Percentiles rank a stretch among this genome's conserved stretches.
These are phyloP conservation scores for Teinopalpus imperialis DNA, from an alignment of 2,888 invertebrate genomes.

Conservation along the genomic window DNA sequence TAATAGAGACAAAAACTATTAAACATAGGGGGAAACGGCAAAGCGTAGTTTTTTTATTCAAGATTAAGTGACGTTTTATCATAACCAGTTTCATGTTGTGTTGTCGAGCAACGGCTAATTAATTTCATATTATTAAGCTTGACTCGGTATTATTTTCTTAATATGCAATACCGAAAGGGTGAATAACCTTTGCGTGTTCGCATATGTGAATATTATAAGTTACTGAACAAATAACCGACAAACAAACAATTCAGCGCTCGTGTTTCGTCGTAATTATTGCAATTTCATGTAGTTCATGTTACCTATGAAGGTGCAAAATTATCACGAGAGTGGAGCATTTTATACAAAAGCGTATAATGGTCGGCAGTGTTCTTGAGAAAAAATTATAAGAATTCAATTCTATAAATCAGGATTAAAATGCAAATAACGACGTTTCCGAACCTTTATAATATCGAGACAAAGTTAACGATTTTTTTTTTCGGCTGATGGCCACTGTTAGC, in stretches of 20 bases:
- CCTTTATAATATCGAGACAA: too few relatives aligned
- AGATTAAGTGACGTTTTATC: too few relatives aligned
- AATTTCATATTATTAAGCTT: slow-evolving; percentile 37
- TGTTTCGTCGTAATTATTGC: slow-evolving; percentile 32
- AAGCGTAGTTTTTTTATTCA: too few relatives aligned
- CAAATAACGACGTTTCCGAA: too few relatives aligned
- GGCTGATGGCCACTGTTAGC: too few relatives aligned
- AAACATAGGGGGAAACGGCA: too few relatives aligned
- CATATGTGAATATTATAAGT: slow-evolving; percentile 33
- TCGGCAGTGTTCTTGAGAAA: too few relatives aligned
- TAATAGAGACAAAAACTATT: too few relatives aligned
- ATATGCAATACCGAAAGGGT: slow-evolving; percentile 18
- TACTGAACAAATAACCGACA: slow-evolving; percentile 33
- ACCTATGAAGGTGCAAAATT: neutral
- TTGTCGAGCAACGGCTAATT: slow-evolving; percentile 45
- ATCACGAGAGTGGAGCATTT: neutral
- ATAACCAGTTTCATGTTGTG: slow-evolving; percentile 28
- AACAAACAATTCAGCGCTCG: slow-evolving; percentile 32
- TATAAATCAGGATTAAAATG: too few relatives aligned
- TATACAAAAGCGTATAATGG: too few relatives aligned
- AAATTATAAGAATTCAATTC: too few relatives aligned
- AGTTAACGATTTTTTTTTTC: too few relatives aligned
- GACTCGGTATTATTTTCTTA: slow-evolving; percentile 34
- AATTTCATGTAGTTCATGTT: slow-evolving; percentile 1
- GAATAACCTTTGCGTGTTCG: slow-evolving; percentile 26